Conservation (phyloP, 1,140 invertebrate genomes). For the Drosophila aff. region DNA sequence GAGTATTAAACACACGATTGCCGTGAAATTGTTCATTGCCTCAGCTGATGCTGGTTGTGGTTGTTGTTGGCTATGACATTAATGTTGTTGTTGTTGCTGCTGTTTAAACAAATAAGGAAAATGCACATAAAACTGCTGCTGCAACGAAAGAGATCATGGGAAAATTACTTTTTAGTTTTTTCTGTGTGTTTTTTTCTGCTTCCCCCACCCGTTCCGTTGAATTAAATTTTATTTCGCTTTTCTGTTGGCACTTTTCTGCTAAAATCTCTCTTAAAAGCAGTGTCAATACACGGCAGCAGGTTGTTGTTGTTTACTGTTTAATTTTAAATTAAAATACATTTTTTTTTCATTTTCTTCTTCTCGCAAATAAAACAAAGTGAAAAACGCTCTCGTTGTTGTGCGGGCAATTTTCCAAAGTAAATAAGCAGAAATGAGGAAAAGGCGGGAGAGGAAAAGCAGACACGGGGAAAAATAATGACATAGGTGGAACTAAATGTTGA, state of each 20-base stretch:
- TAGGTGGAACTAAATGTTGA: conserved; percentile 62
- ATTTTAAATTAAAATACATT: conserved; percentile 76
- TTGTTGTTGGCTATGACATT: conserved; percentile 23
- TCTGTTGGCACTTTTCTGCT: conserved; percentile 35
- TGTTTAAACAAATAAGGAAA: conserved; percentile 80
- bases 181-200: not conserved
- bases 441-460: conserved; percentile 8
- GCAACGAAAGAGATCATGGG: conserved; percentile 72
- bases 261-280: conserved; percentile 57
- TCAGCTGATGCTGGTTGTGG: conserved; percentile 15
- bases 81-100: conserved; percentile 40
- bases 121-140: conserved; percentile 65
- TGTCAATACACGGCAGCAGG: conserved; percentile 61
- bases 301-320: conserved; percentile 66
- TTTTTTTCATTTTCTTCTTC: conserved; percentile 9
- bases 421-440: conserved; percentile 39
- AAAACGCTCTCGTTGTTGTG: conserved; percentile 43
- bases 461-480: conserved; percentile 55
- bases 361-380: conserved; percentile 47
- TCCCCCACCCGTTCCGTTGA: conserved; percentile 18
- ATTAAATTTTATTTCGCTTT: conserved; percentile 62
- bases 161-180: conserved; percentile 64
- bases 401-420: conserved; percentile 74
- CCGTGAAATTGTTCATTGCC: conserved; percentile 64
- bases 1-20: conserved; percentile 59